Percentiles rank a stretch among this genome's conserved stretches.
phyloP scores from a whole-genome alignment of 2,888 invertebrate genomes.

The Mythimna lalbum region DNA sequence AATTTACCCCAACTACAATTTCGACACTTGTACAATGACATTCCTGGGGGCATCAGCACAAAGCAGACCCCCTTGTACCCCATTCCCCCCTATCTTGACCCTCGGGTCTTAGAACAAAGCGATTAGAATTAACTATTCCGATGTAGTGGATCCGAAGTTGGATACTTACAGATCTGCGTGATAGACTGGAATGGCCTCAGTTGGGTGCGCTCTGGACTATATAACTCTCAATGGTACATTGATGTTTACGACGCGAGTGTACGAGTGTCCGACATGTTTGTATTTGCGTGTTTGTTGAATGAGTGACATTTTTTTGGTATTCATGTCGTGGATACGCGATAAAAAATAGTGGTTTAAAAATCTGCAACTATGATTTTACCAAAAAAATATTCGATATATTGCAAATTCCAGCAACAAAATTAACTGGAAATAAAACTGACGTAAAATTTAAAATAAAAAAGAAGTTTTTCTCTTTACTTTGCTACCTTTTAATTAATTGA shows the following conservation, averaged over 20 bases:
- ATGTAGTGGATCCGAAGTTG: constrained; percentile 48
- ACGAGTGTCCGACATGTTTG: not conserved
- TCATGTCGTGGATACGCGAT: not conserved
- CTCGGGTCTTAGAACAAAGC: constrained; percentile 63
- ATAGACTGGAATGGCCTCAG: constrained; percentile 37
- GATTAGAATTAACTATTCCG: constrained; percentile 65
- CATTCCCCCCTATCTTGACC: constrained; percentile 52
- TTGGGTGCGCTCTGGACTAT: not conserved
- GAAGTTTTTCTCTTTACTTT: no score
- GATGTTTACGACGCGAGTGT: constrained; percentile 22
- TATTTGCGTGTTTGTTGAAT: constrained; percentile 6
- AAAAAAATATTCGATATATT: not conserved
- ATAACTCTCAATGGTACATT: constrained; percentile 23
- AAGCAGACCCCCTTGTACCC: constrained; percentile 37
- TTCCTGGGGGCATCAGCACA: constrained; percentile 63
- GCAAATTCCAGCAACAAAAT: not conserved
- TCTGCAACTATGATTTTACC: not conserved
- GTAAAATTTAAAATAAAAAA: not conserved
- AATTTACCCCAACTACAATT: constrained; percentile 61
- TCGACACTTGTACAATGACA: constrained; percentile 62
- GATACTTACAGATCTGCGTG: constrained; percentile 46
- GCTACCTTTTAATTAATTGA: no score
- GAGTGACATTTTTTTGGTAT: not conserved
- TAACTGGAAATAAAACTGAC: not conserved
- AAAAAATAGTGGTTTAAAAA: not conserved